Base-by-base conservation (phyloP, 2,113 vertebrate species). In the Neopipo cinnamomea region DNA sequence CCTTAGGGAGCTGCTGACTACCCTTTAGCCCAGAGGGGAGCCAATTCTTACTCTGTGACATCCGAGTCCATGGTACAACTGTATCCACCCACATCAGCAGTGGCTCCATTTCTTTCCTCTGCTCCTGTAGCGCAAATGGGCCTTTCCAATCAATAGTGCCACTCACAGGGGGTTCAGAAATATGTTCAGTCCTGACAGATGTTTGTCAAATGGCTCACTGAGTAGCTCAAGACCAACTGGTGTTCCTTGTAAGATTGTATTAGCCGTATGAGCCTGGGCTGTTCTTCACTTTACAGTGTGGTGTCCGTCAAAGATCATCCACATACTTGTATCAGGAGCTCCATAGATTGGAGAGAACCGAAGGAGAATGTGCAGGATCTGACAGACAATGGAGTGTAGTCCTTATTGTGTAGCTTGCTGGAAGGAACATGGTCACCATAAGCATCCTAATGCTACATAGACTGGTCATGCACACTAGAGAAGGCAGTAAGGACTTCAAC, bases 221-320 rank as follows among this genome's bases (percentile, higher is more conserved):
- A 93, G 71, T 25, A 91, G 74, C 58, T 93, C 49, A 76, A 47
- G 74, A 65, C 50, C 68, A 86, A 73, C 65, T 85, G 84, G 78
- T 75, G 62, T 20, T 65, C 30, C 52, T 79, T 18, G 2, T 9
- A 33, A 55, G 52, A 28, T 24, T 74, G 41, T n/a, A 28, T 49
- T 46, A 91, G 20, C 46, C 2, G 1, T 61, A 56, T 42, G 52
- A 59, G 16, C 16, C 1, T 20, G 24, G 44, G 9, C 13, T 75
- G 56, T 27, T 84, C 9, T 30, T 91, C 63, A 42, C 28, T 53
- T 77, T 35, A 42, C 5, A 3, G 12, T 9, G 33, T 35, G 44
- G 5, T 58, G 31, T 47, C 35, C 44, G 11, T 68, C 71, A 56
- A 31, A 75, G 22, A 41, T 15, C 24, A 74, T 39, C 21, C 61